These are phyloP conservation scores for Galerucella calmariensis DNA, from an alignment of 2,888 invertebrate species.

Conservation along the genomic window DNA sequence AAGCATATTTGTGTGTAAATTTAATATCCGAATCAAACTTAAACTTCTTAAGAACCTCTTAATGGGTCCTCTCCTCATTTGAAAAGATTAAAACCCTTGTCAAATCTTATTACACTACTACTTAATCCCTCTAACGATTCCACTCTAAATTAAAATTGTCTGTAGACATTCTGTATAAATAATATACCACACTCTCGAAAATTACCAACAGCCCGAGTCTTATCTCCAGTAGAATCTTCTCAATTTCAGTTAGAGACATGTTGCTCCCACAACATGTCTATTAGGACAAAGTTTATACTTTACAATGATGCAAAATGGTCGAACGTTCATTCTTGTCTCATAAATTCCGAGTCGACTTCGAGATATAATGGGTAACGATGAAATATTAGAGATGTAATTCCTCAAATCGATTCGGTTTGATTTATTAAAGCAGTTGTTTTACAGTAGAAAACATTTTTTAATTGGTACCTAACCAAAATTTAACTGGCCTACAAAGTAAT, in stretches of 20 bases:
- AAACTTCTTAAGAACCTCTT: not conserved
- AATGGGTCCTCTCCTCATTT: not conserved
- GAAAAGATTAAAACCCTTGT: constrained; percentile 23
- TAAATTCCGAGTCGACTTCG: constrained; percentile 26
- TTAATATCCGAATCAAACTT: not conserved
- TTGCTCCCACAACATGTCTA: constrained; percentile 35
- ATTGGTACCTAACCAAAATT: not conserved
- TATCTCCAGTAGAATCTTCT: constrained; percentile 30
- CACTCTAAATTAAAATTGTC: constrained; percentile 28
- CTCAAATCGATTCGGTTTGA: not conserved
- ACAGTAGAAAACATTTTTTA: too few relatives aligned
- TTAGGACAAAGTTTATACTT: constrained; percentile 36
- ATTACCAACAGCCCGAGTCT: constrained; percentile 22
- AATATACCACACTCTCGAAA: constrained; percentile 28
- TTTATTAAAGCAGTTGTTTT: not conserved
- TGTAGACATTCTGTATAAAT: constrained; percentile 29
- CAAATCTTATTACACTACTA: not conserved
- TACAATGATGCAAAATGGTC: constrained; percentile 36
- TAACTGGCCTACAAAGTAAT: constrained; percentile 5
- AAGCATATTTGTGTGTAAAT: not conserved
- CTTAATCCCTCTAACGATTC: constrained; percentile 25
- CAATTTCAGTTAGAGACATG: constrained; percentile 31
- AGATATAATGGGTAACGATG: constrained; percentile 11
- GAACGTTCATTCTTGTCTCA: constrained; percentile 36
- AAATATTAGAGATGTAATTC: constrained; percentile 9